These are phyloP conservation scores for Diplodus puntazzo DNA, from an alignment of 2,797 vertebrate genomes.

Conservation along the genomic window DNA sequence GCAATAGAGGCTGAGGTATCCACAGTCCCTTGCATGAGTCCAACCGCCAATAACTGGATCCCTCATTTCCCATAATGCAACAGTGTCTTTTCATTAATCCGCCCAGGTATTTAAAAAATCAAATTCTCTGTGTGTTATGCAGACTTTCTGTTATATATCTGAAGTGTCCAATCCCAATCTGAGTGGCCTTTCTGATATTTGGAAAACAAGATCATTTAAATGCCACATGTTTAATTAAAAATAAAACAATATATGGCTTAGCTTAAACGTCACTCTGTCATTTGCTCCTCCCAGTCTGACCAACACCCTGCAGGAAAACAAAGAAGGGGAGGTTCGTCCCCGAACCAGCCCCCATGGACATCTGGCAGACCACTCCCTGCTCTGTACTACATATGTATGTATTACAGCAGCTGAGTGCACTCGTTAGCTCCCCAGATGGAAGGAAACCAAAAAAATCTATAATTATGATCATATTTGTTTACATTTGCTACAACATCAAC, in stretches of 20 bases:
- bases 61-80: slow-evolving; percentile 12
- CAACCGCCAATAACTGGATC: neutral
- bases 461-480: slow-evolving; percentile 18
- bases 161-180: neutral
- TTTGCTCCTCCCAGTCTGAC: slow-evolving; percentile 31
- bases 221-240: neutral
- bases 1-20: neutral
- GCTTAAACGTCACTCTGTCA: neutral
- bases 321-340: slow-evolving; percentile 11
- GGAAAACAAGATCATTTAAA: neutral
- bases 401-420: slow-evolving; percentile 31
- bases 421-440: slow-evolving; percentile 44
- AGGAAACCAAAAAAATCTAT: slow-evolving; percentile 22
- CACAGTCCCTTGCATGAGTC: fast-evolving
- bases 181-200: no score
- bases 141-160: neutral
- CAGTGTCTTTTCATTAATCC: neutral
- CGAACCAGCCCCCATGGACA: slow-evolving; percentile 39
- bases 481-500: neutral
- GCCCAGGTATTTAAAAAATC: neutral
- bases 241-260: neutral
- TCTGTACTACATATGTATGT: slow-evolving; percentile 31
- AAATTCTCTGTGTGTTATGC: neutral
- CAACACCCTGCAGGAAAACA: slow-evolving; percentile 30
- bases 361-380: slow-evolving; percentile 47